Conservation (phyloP, 2,113 vertebrate genomes). For the Coracopsis vasa region DNA sequence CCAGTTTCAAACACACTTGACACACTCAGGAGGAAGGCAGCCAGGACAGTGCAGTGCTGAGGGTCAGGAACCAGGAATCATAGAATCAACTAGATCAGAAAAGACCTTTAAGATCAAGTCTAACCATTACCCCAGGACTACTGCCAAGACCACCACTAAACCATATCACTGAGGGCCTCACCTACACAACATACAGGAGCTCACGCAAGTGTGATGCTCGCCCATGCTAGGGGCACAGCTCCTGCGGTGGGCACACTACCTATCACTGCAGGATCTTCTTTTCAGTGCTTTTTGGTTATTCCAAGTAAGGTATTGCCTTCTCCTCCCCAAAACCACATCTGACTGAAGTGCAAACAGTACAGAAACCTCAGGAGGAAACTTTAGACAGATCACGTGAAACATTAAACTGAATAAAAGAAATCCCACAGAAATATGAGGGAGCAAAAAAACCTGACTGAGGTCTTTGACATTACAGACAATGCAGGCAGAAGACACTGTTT, state of each 20-base stretch:
- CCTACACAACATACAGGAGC: not conserved
- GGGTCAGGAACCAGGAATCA: not conserved
- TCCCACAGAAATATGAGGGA: not conserved
- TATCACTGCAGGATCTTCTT: rapidly evolving
- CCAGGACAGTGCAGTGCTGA: not conserved
- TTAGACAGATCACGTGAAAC: not conserved
- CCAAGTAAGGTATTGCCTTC: not conserved
- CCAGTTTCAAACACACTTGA: not conserved
- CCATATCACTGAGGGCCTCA: not conserved
- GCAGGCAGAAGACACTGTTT: not conserved
- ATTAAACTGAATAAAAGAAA: not conserved
- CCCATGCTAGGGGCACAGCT: not conserved
- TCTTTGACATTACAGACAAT: not conserved
- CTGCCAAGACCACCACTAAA: not conserved
- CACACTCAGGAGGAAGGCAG: not conserved
- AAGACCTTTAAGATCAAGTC: not conserved
- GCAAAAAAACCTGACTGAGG: not conserved
- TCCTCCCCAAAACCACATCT: not conserved
- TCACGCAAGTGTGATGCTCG: not conserved
- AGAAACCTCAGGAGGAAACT: not conserved
- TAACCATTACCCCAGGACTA: not conserved
- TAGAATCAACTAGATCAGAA: not conserved
- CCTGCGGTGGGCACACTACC: rapidly evolving
- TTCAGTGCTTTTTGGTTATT: not conserved
- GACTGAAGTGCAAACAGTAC: not conserved